Conservation (phyloP, 1,140 invertebrate genomes). For the Paraescarpia echinospica region DNA sequence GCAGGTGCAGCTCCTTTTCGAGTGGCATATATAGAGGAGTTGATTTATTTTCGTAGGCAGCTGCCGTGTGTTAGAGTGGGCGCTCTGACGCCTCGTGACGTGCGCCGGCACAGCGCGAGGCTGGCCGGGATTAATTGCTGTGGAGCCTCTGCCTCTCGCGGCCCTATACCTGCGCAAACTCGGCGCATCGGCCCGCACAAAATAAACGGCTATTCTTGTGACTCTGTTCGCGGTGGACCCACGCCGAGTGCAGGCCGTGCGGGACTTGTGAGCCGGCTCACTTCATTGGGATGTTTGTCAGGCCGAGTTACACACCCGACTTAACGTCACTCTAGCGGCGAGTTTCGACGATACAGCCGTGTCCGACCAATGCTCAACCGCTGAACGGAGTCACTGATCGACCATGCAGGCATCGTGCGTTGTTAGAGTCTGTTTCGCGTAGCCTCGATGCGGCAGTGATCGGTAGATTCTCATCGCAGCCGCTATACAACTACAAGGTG, state of each 20-base stretch:
- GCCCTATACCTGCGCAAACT: neutral
- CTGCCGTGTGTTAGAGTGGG: neutral
- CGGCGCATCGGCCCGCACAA: neutral
- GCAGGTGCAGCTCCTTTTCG: neutral
- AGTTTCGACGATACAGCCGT: neutral
- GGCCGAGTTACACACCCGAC: neutral
- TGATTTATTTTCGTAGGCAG: neutral
- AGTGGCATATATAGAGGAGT: neutral
- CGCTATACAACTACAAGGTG: neutral
- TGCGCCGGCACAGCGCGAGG: neutral
- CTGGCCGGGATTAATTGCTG: neutral
- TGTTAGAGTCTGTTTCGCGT: neutral
- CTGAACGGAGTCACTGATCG: neutral
- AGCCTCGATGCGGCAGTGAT: neutral
- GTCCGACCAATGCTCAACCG: neutral
- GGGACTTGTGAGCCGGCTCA: neutral
- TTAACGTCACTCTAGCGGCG: neutral
- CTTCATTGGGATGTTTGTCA: neutral
- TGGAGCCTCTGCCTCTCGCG: neutral
- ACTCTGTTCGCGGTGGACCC: neutral
- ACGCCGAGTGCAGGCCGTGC: neutral
- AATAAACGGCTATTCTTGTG: slow-evolving; percentile 5
- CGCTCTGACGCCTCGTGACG: neutral
- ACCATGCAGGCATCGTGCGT: neutral
- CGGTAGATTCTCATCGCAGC: neutral